These are phyloP conservation scores for Lucifuga dentata DNA, from an alignment of 2,113 vertebrate genomes.

Conservation along the genomic window DNA sequence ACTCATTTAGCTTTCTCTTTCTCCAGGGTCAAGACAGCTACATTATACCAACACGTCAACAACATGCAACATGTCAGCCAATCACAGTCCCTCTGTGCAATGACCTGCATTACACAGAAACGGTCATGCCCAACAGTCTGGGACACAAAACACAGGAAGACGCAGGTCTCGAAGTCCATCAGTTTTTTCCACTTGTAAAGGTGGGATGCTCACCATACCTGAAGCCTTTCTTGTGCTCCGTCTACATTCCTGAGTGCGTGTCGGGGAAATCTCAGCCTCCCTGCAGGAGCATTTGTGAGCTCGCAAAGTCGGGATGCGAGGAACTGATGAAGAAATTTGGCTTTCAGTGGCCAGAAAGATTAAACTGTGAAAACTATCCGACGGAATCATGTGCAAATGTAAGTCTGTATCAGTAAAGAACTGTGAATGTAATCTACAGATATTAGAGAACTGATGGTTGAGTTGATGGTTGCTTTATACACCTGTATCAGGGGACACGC, in stretches of 20 bases:
- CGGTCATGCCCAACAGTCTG: slow-evolving; percentile 82
- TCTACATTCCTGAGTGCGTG: slow-evolving; percentile 88
- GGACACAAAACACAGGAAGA: slow-evolving; percentile 77
- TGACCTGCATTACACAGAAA: slow-evolving; percentile 81
- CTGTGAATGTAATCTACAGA: too few relatives aligned
- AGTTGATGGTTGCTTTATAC: too few relatives aligned
- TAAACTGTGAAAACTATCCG: slow-evolving; percentile 86
- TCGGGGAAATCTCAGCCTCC: slow-evolving; percentile 84
- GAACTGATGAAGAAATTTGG: slow-evolving; percentile 87
- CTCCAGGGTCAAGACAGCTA: slow-evolving; percentile 3
- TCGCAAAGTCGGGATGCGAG: slow-evolving; percentile 86
- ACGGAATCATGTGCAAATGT: slow-evolving; percentile 61
- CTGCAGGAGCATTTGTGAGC: slow-evolving; percentile 89
- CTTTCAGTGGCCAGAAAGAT: slow-evolving; percentile 84
- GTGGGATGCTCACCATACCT: slow-evolving; percentile 87
- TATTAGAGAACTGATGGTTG: too few relatives aligned
- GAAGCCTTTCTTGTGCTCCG: slow-evolving; percentile 89
- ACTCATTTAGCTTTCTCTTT: background rate
- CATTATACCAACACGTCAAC: background rate
- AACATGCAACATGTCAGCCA: slow-evolving; percentile 83
- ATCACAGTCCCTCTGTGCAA: slow-evolving; percentile 85
- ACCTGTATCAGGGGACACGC: too few relatives aligned
- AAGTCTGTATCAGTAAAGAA: too few relatives aligned
- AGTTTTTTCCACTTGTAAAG: slow-evolving; percentile 82
- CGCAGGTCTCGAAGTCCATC: slow-evolving; percentile 77